These are phyloP conservation scores for Tipula helvola DNA, from an alignment of 2,888 invertebrate species.

Conservation along the genomic window DNA sequence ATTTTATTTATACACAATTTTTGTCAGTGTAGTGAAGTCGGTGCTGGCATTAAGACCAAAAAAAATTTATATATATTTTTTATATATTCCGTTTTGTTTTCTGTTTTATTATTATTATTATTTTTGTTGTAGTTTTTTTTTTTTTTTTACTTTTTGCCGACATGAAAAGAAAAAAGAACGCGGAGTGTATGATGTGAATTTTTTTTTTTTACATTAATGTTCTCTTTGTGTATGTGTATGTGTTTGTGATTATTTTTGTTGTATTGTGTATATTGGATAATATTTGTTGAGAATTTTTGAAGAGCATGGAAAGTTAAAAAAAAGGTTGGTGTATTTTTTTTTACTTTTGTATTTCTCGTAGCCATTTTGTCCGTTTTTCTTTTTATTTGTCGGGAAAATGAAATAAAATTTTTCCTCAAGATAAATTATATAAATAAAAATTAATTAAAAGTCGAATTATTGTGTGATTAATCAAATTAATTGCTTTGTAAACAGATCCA, in stretches of 20 bases:
- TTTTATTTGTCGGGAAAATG: not conserved
- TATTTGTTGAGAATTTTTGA: constrained; percentile 8
- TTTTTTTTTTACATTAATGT: not conserved
- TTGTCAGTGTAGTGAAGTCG: constrained; percentile 8
- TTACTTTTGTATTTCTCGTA: constrained; percentile 4
- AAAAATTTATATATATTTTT: not conserved
- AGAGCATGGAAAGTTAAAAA: constrained; percentile 5
- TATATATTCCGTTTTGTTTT: constrained; percentile 7
- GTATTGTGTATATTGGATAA: not conserved
- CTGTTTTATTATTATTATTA: constrained; percentile 8
- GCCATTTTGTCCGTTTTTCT: constrained; percentile 7
- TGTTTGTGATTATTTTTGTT: constrained; percentile 4
- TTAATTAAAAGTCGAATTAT: constrained; percentile 5
- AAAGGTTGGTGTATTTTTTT: constrained; percentile 7
- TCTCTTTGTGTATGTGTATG: not conserved
- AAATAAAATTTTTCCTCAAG: not conserved
- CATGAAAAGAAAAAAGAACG: not conserved
- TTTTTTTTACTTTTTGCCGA: not conserved
- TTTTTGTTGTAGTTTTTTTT: constrained; percentile 6
- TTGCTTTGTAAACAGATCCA: not conserved
- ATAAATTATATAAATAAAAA: not conserved
- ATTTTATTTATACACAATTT: not conserved
- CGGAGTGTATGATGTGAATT: not conserved
- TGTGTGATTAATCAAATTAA: not conserved
- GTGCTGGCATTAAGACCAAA: constrained; percentile 7